phyloP scores from a whole-genome alignment of 2,888 invertebrate species.

The Rhagonycha fulva region DNA sequence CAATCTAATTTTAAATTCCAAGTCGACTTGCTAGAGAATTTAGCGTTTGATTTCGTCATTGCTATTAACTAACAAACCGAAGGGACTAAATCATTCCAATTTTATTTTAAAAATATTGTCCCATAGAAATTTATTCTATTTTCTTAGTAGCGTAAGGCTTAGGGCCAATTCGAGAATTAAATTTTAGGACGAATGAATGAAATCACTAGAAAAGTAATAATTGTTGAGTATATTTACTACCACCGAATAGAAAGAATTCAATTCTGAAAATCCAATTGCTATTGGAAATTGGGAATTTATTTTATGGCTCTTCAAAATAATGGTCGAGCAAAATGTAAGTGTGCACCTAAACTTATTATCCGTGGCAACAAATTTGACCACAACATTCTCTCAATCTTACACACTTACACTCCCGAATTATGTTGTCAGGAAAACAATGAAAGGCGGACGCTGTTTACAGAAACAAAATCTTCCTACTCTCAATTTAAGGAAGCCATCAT shows the following conservation, averaged over 20 bases:
- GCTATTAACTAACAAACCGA: background rate
- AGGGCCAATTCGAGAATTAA: background rate
- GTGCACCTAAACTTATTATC: background rate
- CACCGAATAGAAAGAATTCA: background rate
- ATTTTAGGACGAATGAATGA: background rate
- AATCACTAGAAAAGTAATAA: background rate
- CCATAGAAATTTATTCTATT: background rate
- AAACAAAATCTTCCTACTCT: too few relatives aligned
- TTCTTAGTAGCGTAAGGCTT: too few relatives aligned
- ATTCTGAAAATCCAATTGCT: background rate
- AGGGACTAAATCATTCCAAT: background rate
- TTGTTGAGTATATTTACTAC: background rate
- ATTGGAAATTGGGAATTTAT: background rate
- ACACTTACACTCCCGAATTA: too few relatives aligned
- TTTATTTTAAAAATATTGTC: background rate
- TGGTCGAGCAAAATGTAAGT: background rate
- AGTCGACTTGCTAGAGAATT: background rate
- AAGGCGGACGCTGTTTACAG: too few relatives aligned
- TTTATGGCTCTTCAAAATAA: background rate
- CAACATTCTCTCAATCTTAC: too few relatives aligned
- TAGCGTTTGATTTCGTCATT: background rate
- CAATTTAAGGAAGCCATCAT: too few relatives aligned
- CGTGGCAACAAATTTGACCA: background rate
- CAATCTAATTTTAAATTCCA: conserved; percentile 3
- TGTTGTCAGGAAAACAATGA: too few relatives aligned